Evolutionary conservation across 2,888 invertebrate genomes (phyloP), one percentile per base, ranked within the genome.

Genomic region (Anarsia innoxiella): DNA sequence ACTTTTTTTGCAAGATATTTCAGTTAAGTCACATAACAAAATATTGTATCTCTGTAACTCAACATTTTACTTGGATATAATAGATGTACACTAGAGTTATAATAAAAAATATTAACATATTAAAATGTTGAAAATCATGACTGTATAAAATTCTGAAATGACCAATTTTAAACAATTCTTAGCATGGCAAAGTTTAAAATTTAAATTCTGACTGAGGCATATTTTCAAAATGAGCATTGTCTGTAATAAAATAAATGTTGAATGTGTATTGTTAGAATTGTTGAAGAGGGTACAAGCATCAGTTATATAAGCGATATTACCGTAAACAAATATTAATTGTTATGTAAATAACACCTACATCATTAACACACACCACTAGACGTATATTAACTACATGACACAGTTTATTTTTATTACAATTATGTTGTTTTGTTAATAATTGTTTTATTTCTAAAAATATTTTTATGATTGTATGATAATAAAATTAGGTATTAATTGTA

Each of bases 321-420:
- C 58, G 54, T n/a, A 60, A 57, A 59, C 46, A 48, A 50, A 50
- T 25, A 46, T 46, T n/a, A 42, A 59, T 60, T 60, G 61, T 69
- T 70, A 57, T 72, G 67, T 74, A 73, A 59, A 75, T 69, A n/a
- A n/a, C n/a, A n/a, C n/a, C n/a, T n/a, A 59, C 49, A 55, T 58
- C 46, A 59, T 58, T 59, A 52, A 62, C 52, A 60, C 63, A 65
- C n/a, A n/a, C n/a, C n/a, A n/a, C 63, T 35, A 35, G 61, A 57
- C 64, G 59, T 67, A 66, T 63, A 58, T 51, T 65, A n/a, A n/a
- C n/a, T n/a, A 71, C 71, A 73, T 77, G 78, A 77, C 82, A 79
- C 61, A 64, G 64, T 70, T 72, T 71, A 72, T 66, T 70, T 66
- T 73, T 70, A 70, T 65, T 66, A 61, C 53, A 59, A 68, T 62